Conservation (phyloP, 2,797 vertebrate species). For the Agapornis canus region DNA sequence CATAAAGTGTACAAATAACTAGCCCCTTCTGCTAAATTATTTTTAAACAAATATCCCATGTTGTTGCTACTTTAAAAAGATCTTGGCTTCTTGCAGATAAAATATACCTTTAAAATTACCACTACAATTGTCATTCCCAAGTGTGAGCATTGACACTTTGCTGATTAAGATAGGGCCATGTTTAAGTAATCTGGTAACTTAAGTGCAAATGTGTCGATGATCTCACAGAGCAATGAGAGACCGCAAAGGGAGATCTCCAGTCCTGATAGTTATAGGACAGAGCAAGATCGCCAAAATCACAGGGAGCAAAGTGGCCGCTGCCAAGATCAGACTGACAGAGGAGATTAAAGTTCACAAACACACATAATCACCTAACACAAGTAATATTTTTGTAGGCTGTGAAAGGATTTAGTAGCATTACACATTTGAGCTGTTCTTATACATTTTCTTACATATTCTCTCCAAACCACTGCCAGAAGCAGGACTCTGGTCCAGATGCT, state of each 20-base stretch:
- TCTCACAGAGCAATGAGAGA: neutral
- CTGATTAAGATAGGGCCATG: neutral
- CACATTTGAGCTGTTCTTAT: neutral
- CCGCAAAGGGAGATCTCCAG: neutral
- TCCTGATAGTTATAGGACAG: neutral
- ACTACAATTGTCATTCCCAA: neutral
- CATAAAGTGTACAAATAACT: neutral
- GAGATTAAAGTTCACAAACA: neutral
- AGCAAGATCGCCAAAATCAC: fast-evolving
- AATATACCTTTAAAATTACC: conserved; percentile 12
- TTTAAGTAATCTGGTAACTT: neutral
- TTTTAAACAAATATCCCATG: conserved; percentile 43
- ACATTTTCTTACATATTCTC: neutral
- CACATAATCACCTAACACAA: neutral
- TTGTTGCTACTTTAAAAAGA: neutral
- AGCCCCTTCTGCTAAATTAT: neutral
- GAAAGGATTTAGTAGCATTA: neutral
- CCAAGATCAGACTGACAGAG: neutral
- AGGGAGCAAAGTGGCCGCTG: neutral
- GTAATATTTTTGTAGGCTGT: neutral
- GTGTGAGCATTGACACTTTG: conserved; percentile 1
- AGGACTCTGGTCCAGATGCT: neutral
- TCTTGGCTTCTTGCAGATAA: neutral
- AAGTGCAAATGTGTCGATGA: conserved; percentile 47
- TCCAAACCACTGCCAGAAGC: neutral